Evolutionary conservation across 30 jellyfish, hydroid and myxozoan species (phyloP).

Genomic region (Catostylus mosaicus): DNA sequence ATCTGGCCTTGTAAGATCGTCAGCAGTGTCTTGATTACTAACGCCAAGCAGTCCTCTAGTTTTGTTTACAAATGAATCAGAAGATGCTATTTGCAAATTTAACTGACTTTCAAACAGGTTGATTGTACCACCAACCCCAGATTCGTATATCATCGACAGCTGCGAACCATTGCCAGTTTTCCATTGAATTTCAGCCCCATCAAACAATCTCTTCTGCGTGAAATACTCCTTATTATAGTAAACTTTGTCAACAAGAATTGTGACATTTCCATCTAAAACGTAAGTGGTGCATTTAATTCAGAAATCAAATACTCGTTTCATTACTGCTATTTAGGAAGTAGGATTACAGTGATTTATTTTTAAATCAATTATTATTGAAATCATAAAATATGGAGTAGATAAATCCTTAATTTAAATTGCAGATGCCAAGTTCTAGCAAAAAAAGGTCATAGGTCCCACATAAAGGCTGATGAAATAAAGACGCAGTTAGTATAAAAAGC

Average conservation of each 20-base stretch:
- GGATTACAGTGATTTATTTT: not conserved
- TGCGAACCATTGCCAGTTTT: not conserved
- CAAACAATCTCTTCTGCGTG: not conserved
- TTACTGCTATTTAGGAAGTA: no score
- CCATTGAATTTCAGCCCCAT: constrained; percentile 25
- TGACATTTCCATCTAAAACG: constrained; percentile 10
- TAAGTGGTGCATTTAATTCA: not conserved
- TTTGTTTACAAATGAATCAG: not conserved
- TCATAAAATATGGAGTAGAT: not conserved
- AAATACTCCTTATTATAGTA: not conserved
- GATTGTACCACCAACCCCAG: constrained; percentile 27
- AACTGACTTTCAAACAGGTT: not conserved
- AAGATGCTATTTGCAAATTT: not conserved
- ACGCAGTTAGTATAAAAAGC: no score
- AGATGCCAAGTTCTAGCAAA: not conserved
- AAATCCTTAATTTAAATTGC: not conserved
- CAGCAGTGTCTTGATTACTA: constrained; percentile 1
- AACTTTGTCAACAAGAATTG: not conserved
- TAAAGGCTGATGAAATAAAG: no score
- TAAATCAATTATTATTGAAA: no score
- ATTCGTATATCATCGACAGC: constrained; percentile 11
- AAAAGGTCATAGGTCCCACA: not conserved
- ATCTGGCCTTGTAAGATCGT: constrained; percentile 37
- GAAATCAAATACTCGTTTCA: not conserved
- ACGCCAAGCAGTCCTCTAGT: constrained; percentile 41